Percentiles rank a stretch among this genome's conserved stretches.
Conservation (phyloP, 2,113 vertebrate species). For the Chlorodrepanis virens region DNA sequence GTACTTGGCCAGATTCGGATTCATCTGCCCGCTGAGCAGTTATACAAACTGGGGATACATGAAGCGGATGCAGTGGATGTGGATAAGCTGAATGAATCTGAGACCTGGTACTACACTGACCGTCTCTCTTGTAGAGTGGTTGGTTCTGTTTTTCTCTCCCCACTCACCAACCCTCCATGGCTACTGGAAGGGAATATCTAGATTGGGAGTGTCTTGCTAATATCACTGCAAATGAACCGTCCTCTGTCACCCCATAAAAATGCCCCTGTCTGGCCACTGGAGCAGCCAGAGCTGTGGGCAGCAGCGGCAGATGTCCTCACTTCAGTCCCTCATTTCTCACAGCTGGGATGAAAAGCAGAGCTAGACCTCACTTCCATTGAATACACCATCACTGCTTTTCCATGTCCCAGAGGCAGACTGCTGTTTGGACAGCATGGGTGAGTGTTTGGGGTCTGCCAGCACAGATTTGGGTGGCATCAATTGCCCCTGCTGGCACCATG, state of each 20-base stretch:
- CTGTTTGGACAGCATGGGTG: background rate
- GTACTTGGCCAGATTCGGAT: background rate
- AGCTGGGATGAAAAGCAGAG: background rate
- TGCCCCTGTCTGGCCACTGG: background rate
- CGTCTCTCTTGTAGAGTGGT: background rate
- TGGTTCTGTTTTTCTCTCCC: background rate
- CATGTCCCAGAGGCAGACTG: background rate
- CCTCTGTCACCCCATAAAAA: background rate
- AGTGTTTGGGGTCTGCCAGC: background rate
- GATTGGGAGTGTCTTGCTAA: background rate
- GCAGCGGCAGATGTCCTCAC: background rate
- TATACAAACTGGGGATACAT: accelerated
- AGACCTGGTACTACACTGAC: background rate
- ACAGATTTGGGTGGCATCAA: background rate
- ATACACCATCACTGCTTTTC: background rate
- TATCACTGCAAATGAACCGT: background rate
- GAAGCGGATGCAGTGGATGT: background rate
- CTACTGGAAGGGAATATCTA: background rate
- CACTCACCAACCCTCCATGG: accelerated
- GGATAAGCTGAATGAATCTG: background rate
- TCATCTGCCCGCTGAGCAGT: accelerated
- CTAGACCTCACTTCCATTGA: background rate
- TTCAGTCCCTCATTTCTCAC: background rate
- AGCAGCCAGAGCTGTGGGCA: background rate
- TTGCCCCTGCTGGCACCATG: background rate